Base-by-base conservation (phyloP, 1,140 invertebrate genomes). In the Trissolcus basalis region DNA sequence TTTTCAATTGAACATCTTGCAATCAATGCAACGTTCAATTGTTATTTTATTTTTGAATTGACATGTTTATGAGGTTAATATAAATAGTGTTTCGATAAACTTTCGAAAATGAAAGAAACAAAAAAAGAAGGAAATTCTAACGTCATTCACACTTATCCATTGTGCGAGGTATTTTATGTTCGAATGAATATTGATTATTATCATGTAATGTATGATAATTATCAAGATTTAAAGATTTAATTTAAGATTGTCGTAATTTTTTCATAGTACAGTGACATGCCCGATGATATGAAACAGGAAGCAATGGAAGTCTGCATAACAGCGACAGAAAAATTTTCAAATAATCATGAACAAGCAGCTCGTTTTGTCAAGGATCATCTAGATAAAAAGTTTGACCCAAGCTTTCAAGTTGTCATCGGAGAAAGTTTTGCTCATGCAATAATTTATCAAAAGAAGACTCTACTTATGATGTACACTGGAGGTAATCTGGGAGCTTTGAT, bases 391-490 rank as follows among this genome's bases (percentile, higher is more conserved):
- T 98, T 96, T 87, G 96, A 96, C 14, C 92, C 95, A 0, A 93
- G 95, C 11, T 98, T 97, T 92, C 96, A 98, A 88, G 95, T 94
- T 0, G 93, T 98, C 0, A 94, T 98, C 6, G 96, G 97, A 8
- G 96, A 98, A 90, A 95, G 95, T 12, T 98, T 94, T 86, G 96
- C 95, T n/a, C 97, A 96, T 88, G 94, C 96, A 86, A 92, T 97
- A 55, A 96, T 95, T 0, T 95, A 97, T 86, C 96, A 98, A 89
- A 92, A 93, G 41, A 95, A 95, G 81, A 95, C 95, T 78, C 90
- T 98, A 63, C 89, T 98, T 44, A 96, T 97, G 83, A 93, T 98
- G 92, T 98, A 94, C 87, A 96, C 97, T 82, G 96, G 93, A 49
- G 96, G 96, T 59, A 97, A 96, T 85, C 88, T 95, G 65, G 96